Evolutionary conservation across 2,797 vertebrate species (phyloP).

Genomic region (Rhinichthys osculus): DNA sequence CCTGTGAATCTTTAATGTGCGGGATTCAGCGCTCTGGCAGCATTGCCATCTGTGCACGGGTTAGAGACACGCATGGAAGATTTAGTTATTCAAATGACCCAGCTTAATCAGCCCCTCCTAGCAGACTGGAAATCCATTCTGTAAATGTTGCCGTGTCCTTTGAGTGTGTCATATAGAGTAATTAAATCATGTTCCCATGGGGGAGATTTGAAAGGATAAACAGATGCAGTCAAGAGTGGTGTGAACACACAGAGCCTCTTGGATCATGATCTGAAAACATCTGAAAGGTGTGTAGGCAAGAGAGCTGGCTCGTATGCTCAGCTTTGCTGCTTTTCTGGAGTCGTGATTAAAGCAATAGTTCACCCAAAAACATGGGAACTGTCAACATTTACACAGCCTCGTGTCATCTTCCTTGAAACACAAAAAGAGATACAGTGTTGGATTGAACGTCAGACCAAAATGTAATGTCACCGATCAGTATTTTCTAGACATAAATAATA

Average conservation of each 20-base stretch:
- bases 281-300: slow-evolving; percentile 24
- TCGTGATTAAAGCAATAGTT: slow-evolving; percentile 28
- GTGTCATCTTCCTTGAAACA: neutral
- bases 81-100: slow-evolving; percentile 70
- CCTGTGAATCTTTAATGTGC: slow-evolving; percentile 70
- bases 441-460: neutral
- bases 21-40: slow-evolving; percentile 62
- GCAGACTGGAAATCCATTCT: slow-evolving; percentile 71
- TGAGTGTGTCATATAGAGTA: slow-evolving; percentile 68
- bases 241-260: slow-evolving; percentile 28
- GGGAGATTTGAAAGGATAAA: slow-evolving; percentile 61
- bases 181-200: slow-evolving; percentile 73
- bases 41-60: slow-evolving; percentile 70
- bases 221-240: slow-evolving; percentile 43
- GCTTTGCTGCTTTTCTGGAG: neutral
- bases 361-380: slow-evolving; percentile 1
- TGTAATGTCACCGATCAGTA: neutral
- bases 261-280: slow-evolving; percentile 27
- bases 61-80: slow-evolving; percentile 62
- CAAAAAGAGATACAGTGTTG: neutral
- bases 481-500: neutral
- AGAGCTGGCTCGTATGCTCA: neutral
- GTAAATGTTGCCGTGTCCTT: slow-evolving; percentile 74
- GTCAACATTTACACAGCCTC: slow-evolving; percentile 20
- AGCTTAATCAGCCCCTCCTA: slow-evolving; percentile 69